Evolutionary conservation across 2,888 invertebrate genomes (phyloP), one percentile per base, ranked within the genome.

Genomic region (Myathropa florea): DNA sequence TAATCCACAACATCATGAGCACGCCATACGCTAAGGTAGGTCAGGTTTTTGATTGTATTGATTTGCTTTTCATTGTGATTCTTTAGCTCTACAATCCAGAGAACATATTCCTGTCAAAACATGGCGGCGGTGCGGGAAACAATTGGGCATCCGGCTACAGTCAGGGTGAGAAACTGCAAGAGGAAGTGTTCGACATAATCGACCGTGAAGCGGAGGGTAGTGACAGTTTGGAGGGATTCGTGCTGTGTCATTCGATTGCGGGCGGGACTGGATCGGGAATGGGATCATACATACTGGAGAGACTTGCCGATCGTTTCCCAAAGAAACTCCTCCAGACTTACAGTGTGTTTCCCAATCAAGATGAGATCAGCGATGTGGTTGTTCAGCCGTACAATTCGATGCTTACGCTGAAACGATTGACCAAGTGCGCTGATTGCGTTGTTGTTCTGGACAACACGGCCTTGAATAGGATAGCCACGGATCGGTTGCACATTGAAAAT

Each of bases 211-310:
- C 99, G 3, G 99, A 99, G 93, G 99, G 99, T 55, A 98, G 98
- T 92, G 99, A 99, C 92, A 98, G 98, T 91, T 94, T 99, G 72
- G 99, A 99, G 94, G 99, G 99, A 0, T 99, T 99, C 93, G 98
- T 99, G 28, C 93, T 99, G 73, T 99, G 99, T 90, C 99, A 99
- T 93, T 99, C 99, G 6, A 99, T 99, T 92, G 99, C 99, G 68
- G 99, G 99, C 59, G 99, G 99, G 71, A 99, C 99, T n/a, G 99
- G 99, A 0, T 99, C 99, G 0, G 99, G 99, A 14, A 97, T 99
- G 97, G 99, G 99, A 0, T 99, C 99, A 0, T 98, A 97, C 90
- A 96, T 98, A 89, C 93, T 98, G 90, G 98, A 98, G 92, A 96
- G 96, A 88, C 94, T 98, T 4, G 96, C 97, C 0, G 98, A 98